phyloP scores from a whole-genome alignment of 2,888 invertebrate species.

The Alentia gelatinosa region DNA sequence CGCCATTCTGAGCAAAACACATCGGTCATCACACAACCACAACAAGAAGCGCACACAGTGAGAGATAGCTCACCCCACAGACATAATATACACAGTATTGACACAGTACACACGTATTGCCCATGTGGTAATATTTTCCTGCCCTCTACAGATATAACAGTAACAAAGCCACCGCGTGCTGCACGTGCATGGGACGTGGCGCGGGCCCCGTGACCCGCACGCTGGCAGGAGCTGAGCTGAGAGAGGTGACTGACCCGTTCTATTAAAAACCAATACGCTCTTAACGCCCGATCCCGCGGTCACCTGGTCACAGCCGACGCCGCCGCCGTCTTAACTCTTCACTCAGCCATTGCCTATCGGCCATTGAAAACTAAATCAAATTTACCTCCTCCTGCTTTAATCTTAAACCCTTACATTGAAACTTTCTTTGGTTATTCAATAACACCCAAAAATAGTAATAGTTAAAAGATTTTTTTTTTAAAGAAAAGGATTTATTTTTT shows the following conservation, averaged over 20 bases:
- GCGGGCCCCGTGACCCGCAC: neutral
- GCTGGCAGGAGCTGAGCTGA: neutral
- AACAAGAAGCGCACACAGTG: neutral
- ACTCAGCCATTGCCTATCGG: neutral
- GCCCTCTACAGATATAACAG: neutral
- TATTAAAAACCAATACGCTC: constrained; percentile 17
- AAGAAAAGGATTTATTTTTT: too few species aligned
- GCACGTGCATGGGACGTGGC: neutral
- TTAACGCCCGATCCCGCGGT: neutral
- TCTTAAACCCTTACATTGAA: too few species aligned
- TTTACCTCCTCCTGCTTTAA: too few species aligned
- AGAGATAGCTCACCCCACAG: neutral
- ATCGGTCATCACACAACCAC: neutral
- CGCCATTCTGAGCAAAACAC: neutral
- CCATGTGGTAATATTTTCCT: neutral
- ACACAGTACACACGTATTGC: neutral
- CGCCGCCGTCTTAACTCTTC: neutral
- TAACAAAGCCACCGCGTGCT: neutral
- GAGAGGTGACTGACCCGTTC: neutral
- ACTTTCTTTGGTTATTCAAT: too few species aligned
- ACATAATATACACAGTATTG: neutral
- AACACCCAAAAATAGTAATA: too few species aligned
- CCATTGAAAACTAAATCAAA: too few species aligned
- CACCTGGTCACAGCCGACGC: neutral
- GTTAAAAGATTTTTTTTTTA: too few species aligned